These are phyloP conservation scores for Hypomecis punctinalis DNA, from an alignment of 2,888 invertebrate species.

Conservation along the genomic window DNA sequence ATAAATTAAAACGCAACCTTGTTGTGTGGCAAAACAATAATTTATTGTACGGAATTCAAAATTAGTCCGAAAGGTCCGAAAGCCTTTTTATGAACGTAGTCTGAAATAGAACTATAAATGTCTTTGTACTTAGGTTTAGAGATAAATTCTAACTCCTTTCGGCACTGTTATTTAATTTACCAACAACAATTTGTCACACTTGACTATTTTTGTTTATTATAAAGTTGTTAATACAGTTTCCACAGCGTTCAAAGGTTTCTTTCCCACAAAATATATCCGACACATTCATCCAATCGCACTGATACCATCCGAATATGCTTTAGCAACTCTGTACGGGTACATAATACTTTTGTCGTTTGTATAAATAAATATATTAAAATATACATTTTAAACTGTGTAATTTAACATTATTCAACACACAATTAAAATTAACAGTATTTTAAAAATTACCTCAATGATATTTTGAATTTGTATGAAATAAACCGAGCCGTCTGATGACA, in stretches of 20 bases:
- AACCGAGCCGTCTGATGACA: background rate
- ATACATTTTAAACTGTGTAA: constrained; percentile 77
- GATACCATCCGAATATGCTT: constrained; percentile 59
- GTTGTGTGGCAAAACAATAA: too few species aligned
- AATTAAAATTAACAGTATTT: constrained; percentile 70
- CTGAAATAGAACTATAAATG: too few species aligned
- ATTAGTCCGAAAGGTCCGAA: too few species aligned
- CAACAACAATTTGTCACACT: too few species aligned
- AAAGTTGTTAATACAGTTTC: background rate
- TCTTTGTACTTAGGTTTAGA: too few species aligned
- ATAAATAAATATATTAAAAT: constrained; percentile 82
- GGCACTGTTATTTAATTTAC: too few species aligned
- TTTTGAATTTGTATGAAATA: constrained; percentile 43
- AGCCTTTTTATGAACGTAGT: too few species aligned
- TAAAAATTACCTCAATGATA: constrained; percentile 51
- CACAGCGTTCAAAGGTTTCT: constrained; percentile 31
- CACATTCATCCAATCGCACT: constrained; percentile 47
- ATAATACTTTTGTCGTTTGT: constrained; percentile 67
- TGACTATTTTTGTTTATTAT: background rate
- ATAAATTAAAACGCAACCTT: too few species aligned
- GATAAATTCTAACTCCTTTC: too few species aligned
- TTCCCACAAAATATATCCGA: constrained; percentile 21
- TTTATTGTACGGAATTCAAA: too few species aligned
- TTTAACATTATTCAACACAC: constrained; percentile 77
- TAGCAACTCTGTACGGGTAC: constrained; percentile 63